Evolutionary conservation across 1,140 invertebrate genomes (phyloP), one percentile per base, ranked within the genome.

Genomic region (Tetramorium alpestre): DNA sequence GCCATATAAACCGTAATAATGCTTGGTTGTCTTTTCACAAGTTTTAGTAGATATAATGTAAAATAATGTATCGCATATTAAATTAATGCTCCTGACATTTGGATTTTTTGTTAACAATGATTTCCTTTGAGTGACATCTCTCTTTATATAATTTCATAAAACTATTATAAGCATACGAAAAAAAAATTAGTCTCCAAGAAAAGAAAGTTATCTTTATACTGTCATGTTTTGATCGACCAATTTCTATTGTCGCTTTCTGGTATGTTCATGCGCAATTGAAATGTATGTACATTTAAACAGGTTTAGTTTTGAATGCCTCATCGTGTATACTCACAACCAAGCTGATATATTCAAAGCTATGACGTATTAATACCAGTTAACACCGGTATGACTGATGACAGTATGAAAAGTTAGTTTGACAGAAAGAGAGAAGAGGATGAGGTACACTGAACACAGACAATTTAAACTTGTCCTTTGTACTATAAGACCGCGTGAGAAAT

Each of bases 381-480:
- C 44, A 58, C 18, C 64, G 49, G 47, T 60, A 88, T 44, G 16
- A 78, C 44, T 44, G n/a, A 73, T 56, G 78, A 87, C 25, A 85
- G 4, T 65, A 69, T 49, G 60, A 51, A 80, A 47, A 64, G 22
- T 47, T 64, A 65, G 16, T 8, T 77, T 51, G 25, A 80, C 33
- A 85, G 49, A 69, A 58, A 67, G 54, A 72, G 70, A 60, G 47
- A 75, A 64, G 47, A 56, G 41, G n/a, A 86, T 80, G 41, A 86
- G 44, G 33, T 90, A 90, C 86, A 90, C 60, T 67, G 84, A 90
- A 90, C 87, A 91, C 87, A 88, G 89, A 90, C 89, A 88, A 81
- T 90, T 88, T 86, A 85, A 85, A 88, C 65, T 88, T 90, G 89
- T 82, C 85, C 65, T 90, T 90, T 90, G 89, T 90, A 90, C 89